phyloP scores from a whole-genome alignment of 1,140 invertebrate species.

The Pteromalus puparum region DNA sequence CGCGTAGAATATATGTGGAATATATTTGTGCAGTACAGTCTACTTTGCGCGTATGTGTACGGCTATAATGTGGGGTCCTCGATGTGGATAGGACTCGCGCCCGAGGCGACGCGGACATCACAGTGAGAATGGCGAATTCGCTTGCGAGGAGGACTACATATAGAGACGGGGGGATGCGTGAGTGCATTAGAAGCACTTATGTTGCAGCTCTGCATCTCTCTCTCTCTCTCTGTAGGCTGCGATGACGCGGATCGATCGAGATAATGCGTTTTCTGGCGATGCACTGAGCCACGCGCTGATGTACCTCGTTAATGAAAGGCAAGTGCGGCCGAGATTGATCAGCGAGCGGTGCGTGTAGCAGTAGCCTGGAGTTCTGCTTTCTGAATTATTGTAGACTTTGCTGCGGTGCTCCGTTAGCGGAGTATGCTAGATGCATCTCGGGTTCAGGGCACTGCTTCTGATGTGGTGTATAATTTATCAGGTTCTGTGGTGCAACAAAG shows the following conservation, averaged over 20 bases:
- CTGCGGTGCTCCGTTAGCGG: not conserved
- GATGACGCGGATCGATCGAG: conserved; percentile 21
- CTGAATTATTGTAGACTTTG: not conserved
- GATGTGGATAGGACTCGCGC: not conserved
- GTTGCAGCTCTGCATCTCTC: not conserved
- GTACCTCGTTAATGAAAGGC: not conserved
- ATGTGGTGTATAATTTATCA: not conserved
- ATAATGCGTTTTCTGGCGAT: conserved; percentile 37
- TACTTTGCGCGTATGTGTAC: not conserved
- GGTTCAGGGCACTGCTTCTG: not conserved
- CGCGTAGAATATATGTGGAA: not conserved
- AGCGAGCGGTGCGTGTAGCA: not conserved
- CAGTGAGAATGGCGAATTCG: conserved; percentile 41
- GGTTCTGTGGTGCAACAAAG: no score
- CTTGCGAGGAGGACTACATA: conserved; percentile 19
- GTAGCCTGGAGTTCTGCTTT: not conserved
- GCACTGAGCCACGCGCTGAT: not conserved
- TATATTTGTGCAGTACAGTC: not conserved
- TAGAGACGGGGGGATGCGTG: not conserved
- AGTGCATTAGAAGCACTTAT: conserved; percentile 29
- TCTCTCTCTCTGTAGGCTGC: not conserved
- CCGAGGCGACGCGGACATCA: not conserved
- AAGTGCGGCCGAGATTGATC: not conserved
- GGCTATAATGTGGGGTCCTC: not conserved
- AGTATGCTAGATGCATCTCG: not conserved